Conservation (phyloP, 2,888 invertebrate genomes). For the Lasioglossum figueresi region DNA sequence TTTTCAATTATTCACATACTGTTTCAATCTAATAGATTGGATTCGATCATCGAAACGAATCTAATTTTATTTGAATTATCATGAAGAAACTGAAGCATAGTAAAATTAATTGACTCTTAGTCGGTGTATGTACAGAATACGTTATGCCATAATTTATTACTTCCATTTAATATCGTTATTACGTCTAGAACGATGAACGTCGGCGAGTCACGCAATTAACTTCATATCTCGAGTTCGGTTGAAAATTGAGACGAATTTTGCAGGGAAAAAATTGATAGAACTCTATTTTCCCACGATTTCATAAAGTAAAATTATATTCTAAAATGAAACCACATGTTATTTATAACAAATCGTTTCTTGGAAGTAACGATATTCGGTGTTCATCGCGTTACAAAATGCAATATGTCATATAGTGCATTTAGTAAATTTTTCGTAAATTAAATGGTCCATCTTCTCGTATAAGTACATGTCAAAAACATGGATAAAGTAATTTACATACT, state of each 20-base stretch:
- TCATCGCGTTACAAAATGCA: neutral
- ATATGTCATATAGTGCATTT: too few relatives aligned
- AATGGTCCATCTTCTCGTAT: neutral
- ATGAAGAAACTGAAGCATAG: too few relatives aligned
- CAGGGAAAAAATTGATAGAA: neutral
- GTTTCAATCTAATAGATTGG: too few relatives aligned
- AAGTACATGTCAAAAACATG: neutral
- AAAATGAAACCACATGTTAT: neutral
- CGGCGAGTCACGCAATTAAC: neutral
- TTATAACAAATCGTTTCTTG: neutral
- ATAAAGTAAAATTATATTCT: neutral
- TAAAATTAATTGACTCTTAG: neutral
- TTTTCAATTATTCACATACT: too few relatives aligned
- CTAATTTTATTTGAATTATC: neutral
- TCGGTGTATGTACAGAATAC: neutral
- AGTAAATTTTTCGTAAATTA: too few relatives aligned
- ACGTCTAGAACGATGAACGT: neutral
- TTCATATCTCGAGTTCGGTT: neutral
- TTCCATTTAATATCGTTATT: conserved; percentile 1
- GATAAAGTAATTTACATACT: too few relatives aligned
- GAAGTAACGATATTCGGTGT: neutral
- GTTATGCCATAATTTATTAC: neutral
- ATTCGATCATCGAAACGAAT: neutral
- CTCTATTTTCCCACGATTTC: neutral
- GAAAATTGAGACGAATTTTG: neutral